Conservation (phyloP, 2,113 vertebrate species). For the Microcebus tavaratra region DNA sequence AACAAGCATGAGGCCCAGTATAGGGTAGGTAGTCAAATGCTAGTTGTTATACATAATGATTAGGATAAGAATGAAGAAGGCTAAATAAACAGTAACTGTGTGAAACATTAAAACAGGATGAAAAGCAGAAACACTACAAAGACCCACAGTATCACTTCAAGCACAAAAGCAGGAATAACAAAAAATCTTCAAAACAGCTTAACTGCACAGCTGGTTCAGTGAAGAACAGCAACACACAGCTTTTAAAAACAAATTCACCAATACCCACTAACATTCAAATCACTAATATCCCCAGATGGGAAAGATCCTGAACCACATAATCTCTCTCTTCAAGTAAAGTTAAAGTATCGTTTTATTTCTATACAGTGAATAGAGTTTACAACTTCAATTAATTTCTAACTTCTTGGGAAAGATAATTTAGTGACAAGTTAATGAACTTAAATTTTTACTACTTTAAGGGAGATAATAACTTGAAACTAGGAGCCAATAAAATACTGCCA, state of each 20-base stretch:
- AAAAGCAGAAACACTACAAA: background rate
- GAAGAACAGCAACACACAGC: background rate
- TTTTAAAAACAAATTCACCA: constrained; percentile 12
- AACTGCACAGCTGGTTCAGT: background rate
- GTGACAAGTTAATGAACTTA: background rate
- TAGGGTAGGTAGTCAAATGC: background rate
- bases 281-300: background rate
- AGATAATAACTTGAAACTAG: constrained; percentile 32
- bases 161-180: background rate
- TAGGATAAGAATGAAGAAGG: background rate
- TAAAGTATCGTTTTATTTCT: background rate
- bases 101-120: background rate
- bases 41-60: background rate
- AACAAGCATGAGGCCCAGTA: background rate
- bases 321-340: background rate
- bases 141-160: background rate
- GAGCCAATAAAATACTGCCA: background rate
- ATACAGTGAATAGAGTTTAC: background rate
- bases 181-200: background rate
- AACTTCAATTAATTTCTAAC: background rate
- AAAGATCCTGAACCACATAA: background rate
- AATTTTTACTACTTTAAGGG: constrained; percentile 42
- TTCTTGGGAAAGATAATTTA: background rate
- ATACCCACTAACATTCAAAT: background rate
- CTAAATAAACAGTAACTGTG: background rate